Evolutionary conservation across 2,888 invertebrate genomes (phyloP).

Genomic region (Invenusta paracnida): DNA sequence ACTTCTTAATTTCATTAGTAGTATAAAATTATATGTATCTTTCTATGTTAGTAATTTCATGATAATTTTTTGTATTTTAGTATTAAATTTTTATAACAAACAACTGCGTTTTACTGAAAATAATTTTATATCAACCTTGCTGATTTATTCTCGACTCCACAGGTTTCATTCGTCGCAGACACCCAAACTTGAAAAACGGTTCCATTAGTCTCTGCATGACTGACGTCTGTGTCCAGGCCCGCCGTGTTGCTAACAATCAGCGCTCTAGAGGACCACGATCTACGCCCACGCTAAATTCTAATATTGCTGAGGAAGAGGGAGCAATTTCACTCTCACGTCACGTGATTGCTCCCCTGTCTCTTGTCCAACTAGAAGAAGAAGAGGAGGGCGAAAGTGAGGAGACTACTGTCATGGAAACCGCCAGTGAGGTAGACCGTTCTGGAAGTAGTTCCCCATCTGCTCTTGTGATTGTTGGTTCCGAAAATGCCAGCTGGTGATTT

Average conservation of each 20-base stretch:
- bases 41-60: no score
- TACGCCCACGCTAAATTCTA: background rate
- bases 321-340: background rate
- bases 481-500: background rate
- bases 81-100: no score
- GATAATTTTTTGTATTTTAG: no score
- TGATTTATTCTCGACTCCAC: no score
- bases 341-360: background rate
- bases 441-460: background rate
- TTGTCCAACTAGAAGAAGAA: background rate
- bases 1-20: no score
- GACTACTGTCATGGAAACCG: no score
- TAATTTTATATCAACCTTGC: no score
- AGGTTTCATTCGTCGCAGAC: slow-evolving; percentile 39
- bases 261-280: background rate
- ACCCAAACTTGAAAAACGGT: slow-evolving; percentile 42
- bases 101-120: no score
- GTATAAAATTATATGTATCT: no score
- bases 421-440: background rate
- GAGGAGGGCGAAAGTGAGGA: background rate
- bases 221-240: slow-evolving; percentile 44
- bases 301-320: no score
- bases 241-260: slow-evolving; percentile 43
- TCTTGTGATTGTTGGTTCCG: background rate
- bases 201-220: slow-evolving; percentile 44